Conservation (phyloP, 2,797 vertebrate species). For the Lepus townsendii region DNA sequence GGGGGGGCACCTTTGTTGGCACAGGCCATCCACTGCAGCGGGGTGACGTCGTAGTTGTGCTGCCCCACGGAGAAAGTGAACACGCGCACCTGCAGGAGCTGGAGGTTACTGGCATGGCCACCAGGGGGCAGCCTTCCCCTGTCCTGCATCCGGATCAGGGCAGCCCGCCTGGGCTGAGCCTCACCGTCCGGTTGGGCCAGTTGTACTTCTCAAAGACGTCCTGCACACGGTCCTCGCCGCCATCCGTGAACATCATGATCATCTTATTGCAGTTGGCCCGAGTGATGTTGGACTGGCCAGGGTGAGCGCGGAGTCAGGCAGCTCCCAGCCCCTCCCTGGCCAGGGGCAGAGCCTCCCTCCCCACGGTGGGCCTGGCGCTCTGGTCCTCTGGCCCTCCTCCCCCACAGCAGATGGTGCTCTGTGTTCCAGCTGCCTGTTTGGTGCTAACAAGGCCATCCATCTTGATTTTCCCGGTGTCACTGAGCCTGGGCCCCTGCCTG, state of each 20-base stretch:
- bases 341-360: background rate
- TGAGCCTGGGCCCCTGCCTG: background rate
- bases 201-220: conserved; percentile 99
- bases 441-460: conserved; percentile 72
- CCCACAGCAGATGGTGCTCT: background rate
- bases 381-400: background rate
- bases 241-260: conserved; percentile 99
- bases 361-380: background rate
- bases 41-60: conserved; percentile 98
- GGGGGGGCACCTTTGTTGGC: conserved; percentile 95
- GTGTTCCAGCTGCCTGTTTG: background rate
- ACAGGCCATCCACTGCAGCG: conserved; percentile 99
- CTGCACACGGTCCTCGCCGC: conserved; percentile 97
- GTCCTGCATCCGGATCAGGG: background rate
- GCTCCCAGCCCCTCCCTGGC: background rate
- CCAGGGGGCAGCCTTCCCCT: background rate
- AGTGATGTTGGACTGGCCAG: conserved; percentile 93
- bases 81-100: conserved; percentile 93
- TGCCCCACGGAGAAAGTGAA: conserved; percentile 99
- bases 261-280: conserved; percentile 99
- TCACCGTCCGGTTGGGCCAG: conserved; percentile 99
- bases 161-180: conserved; percentile 65
- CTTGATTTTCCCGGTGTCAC: conserved; percentile 64
- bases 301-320: conserved; percentile 27
- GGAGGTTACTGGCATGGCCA: background rate